Evolutionary conservation across 2,888 invertebrate genomes (phyloP).

Genomic region (Pyrrhosoma nymphula): DNA sequence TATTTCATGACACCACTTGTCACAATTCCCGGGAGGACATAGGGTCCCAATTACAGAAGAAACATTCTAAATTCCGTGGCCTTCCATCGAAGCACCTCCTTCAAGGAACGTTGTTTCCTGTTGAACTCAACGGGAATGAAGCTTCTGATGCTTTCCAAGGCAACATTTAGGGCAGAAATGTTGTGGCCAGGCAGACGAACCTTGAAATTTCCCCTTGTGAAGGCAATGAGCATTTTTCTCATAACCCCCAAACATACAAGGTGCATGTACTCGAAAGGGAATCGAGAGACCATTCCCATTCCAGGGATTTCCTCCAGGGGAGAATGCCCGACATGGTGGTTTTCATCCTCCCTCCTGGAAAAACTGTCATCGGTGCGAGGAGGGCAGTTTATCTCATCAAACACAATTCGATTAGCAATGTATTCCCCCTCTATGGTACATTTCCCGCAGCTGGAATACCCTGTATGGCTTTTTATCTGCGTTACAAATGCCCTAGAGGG

Average conservation of each 20-base stretch:
- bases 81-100: not conserved
- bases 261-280: not conserved
- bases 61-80: conserved; percentile 49
- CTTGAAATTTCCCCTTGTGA: not conserved
- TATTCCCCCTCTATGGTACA: conserved; percentile 68
- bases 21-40: conserved; percentile 71
- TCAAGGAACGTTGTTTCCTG: not conserved
- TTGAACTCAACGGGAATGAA: not conserved
- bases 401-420: not conserved
- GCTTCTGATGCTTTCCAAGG: not conserved
- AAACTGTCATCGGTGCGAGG: conserved; percentile 70
- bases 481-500: conserved; percentile 70
- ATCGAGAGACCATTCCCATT: not conserved
- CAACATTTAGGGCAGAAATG: not conserved
- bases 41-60: conserved; percentile 73
- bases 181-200: not conserved
- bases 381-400: not conserved
- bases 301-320: not conserved
- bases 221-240: not conserved
- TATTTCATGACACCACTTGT: conserved; percentile 71
- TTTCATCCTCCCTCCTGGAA: conserved; percentile 35
- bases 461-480: conserved; percentile 68
- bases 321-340: conserved; percentile 69
- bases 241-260: not conserved
- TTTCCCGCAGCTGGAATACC: conserved; percentile 70